Base-by-base conservation (phyloP, 1,140 invertebrate species). In the Calephelis virginiensis region DNA sequence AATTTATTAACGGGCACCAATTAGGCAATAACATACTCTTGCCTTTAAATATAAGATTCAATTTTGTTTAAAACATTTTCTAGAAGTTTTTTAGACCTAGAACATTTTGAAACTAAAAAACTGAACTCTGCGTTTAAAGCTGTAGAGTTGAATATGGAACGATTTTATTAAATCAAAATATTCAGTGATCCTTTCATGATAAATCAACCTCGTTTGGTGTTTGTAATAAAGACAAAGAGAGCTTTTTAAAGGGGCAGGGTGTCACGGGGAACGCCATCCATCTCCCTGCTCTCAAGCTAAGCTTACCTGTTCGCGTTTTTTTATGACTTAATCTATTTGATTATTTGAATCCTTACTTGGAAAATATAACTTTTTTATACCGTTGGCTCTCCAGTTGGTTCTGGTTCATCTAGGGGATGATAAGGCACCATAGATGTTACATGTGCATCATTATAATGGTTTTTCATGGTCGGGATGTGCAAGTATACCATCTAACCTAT, bases 131-230 rank as follows among this genome's bases (percentile, higher is more conserved):
- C 5, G 1, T 17, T 6, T 0, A 1, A 37, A 9, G 10, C 2
- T 7, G 9, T 6, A 56, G n/a, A 56, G 50, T 56, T 56, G 9
- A 56, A 11, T 14, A 11, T 56, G 14, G 17, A 6, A 28, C 13
- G 1, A 10, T 12, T 14, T 12, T 8, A 28, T 56, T 14, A 56
- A 28, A 28, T 28, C 28, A 56, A 56, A 56, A 37, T 53, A 8
- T 13, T 28, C 53, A 28, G 28, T 28, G 53, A 56, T 56, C 53
- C 28, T 56, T 56, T 56, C 53, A 56, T 28, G 10, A 56, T 56
- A 56, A 56, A 56, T 56, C 53, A 56, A 56, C 53, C 53, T 56
- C 53, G 53, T 56, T 56, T 56, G 53, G 53, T 56, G 53, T 7
- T 43, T 43, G 53, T 37, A 56, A 56, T 56, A 37, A 56, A 56